Percentiles rank a stretch among this genome's conserved stretches.
phyloP scores from a whole-genome alignment of 1,140 invertebrate species.

The Acromyrmex charruanus region DNA sequence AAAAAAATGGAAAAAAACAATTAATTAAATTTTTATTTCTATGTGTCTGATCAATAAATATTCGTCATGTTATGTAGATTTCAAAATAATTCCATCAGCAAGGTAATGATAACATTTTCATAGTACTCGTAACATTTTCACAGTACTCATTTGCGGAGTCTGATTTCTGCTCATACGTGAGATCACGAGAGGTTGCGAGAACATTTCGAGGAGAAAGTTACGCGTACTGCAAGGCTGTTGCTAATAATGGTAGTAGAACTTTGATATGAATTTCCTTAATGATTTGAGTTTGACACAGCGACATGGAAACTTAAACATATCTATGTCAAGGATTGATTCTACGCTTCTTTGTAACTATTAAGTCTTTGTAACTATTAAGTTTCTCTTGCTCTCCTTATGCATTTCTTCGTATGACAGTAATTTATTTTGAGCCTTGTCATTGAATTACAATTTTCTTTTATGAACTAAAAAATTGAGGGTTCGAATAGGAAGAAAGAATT shows the following conservation, averaged over 20 bases:
- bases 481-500: too few relatives aligned
- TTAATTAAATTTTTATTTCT: neutral
- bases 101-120: neutral
- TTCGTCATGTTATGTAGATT: neutral
- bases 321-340: constrained; percentile 21
- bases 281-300: constrained; percentile 62
- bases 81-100: neutral
- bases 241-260: constrained; percentile 53
- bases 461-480: neutral
- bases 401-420: constrained; percentile 18
- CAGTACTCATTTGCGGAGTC: neutral
- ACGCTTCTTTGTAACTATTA: constrained; percentile 44
- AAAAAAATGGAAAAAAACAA: neutral
- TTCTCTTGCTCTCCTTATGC: constrained; percentile 23
- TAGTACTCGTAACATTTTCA: neutral
- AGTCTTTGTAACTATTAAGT: constrained; percentile 58
- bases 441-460: constrained; percentile 24
- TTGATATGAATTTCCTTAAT: constrained; percentile 69
- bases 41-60: neutral
- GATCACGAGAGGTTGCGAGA: constrained; percentile 19
- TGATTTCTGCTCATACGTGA: constrained; percentile 41
- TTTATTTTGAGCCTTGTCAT: constrained; percentile 9
- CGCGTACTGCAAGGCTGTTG: constrained; percentile 1
- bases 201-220: constrained; percentile 46
- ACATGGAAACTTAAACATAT: constrained; percentile 59